Conservation (phyloP, 2,797 vertebrate species). For the Melanotaenia boesemani region DNA sequence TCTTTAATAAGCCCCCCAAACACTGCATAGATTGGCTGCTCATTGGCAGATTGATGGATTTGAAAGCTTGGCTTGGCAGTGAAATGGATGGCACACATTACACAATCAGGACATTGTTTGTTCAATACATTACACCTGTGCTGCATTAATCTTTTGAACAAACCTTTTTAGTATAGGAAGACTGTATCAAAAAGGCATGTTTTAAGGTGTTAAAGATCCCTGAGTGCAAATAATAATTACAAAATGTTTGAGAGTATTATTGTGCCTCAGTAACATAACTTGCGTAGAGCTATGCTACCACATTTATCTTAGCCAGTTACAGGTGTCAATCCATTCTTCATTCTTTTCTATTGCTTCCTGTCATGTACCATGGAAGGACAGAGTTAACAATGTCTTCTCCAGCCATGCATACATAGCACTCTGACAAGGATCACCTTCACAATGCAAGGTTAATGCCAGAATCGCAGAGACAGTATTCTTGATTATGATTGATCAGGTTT, state of each 20-base stretch:
- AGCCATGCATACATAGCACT: conserved; percentile 29
- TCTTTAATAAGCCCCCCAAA: conserved; percentile 32
- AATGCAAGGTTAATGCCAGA: conserved; percentile 64
- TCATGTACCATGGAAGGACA: conserved; percentile 57
- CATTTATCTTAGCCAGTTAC: conserved; percentile 29
- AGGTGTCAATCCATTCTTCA: conserved; percentile 29
- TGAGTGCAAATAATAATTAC: conserved; percentile 1
- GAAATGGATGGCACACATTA: conserved; percentile 64
- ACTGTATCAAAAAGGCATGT: not conserved
- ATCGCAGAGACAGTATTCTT: conserved; percentile 42
- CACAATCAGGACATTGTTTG: conserved; percentile 31
- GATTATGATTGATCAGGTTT: conserved; percentile 68
- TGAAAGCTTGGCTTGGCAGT: conserved; percentile 39
- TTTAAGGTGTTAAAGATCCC: conserved; percentile 16
- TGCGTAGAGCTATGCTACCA: conserved; percentile 1
- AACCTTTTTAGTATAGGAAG: conserved; percentile 30
- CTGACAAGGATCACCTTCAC: conserved; percentile 48
- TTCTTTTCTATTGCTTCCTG: conserved; percentile 32
- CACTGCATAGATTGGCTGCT: conserved; percentile 21
- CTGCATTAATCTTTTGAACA: conserved; percentile 37
- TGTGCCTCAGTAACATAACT: conserved; percentile 7
- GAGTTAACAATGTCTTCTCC: conserved; percentile 23
- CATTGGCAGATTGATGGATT: conserved; percentile 50
- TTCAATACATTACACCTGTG: conserved; percentile 33
- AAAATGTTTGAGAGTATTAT: conserved; percentile 2